Percentiles rank a stretch among this genome's conserved stretches.
These are phyloP conservation scores for Brachirus orientalis DNA, from an alignment of 2,113 vertebrate species.

Conservation along the genomic window DNA sequence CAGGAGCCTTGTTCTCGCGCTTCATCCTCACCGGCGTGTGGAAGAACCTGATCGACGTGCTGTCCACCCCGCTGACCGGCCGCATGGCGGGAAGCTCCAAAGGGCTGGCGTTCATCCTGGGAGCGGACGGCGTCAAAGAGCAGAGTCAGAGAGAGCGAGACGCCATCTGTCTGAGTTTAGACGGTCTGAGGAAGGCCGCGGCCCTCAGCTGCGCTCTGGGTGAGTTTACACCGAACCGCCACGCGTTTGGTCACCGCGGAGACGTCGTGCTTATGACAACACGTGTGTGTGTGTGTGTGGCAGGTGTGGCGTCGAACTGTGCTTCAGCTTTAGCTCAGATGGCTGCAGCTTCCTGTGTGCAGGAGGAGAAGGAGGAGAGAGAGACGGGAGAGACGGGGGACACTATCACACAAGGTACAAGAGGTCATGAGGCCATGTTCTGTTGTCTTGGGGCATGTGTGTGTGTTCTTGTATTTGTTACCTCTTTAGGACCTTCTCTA, in stretches of 20 bases:
- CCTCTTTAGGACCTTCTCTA: no score
- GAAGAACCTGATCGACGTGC: constrained; percentile 96
- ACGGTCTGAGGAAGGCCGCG: constrained; percentile 93
- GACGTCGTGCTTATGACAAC: no score
- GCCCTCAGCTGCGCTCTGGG: constrained; percentile 94
- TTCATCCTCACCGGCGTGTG: constrained; percentile 95
- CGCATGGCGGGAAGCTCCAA: constrained; percentile 95
- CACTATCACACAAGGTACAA: constrained; percentile 91
- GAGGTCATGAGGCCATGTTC: no score
- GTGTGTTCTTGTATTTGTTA: no score
- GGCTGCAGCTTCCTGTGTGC: constrained; percentile 97
- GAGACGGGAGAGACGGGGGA: constrained; percentile 87
- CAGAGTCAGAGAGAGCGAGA: constrained; percentile 95
- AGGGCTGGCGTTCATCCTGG: constrained; percentile 93
- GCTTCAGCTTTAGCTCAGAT: constrained; percentile 97
- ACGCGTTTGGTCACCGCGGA: no score
- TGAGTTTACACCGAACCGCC: constrained; percentile 52
- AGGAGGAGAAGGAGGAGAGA: constrained; percentile 93
- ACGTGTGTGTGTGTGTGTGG: constrained; percentile 3
- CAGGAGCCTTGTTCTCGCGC: constrained; percentile 91
- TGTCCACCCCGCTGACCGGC: constrained; percentile 93
- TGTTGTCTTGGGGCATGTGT: background rate
- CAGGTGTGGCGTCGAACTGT: constrained; percentile 97
- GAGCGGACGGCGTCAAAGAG: no score
- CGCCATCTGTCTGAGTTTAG: constrained; percentile 93